Percentiles rank a stretch among this genome's conserved stretches.
Conservation (phyloP, 1,140 invertebrate species). For the Drosophila ogumai region DNA sequence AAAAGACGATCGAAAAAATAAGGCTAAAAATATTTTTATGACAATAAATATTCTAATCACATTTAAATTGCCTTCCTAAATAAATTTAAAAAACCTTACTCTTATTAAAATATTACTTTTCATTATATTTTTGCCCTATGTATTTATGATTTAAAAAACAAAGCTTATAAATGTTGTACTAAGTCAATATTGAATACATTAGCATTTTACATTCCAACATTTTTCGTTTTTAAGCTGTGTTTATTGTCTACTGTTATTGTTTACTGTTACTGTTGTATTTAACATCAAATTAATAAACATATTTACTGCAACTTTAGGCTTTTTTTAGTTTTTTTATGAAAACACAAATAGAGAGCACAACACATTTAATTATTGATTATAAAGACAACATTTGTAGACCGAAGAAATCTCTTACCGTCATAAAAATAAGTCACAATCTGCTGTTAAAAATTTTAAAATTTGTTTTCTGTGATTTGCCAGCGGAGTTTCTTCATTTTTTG, state of each 20-base stretch:
- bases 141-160: not conserved
- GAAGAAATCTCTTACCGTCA: constrained; percentile 7
- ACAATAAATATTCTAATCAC: too few species aligned
- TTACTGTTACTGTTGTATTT: too few species aligned
- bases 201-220: not conserved
- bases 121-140: too few species aligned
- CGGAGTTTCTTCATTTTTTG: constrained; percentile 65
- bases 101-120: too few species aligned
- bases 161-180: not conserved
- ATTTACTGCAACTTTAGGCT: not conserved
- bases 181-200: not conserved
- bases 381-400: not conserved
- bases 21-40: too few species aligned
- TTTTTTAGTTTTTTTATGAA: not conserved
- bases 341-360: not conserved
- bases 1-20: rapidly evolving
- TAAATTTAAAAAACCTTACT: not conserved
- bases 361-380: not conserved
- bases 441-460: not conserved
- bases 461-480: constrained; percentile 9
- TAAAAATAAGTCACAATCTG: not conserved
- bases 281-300: too few species aligned
- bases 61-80: not conserved
- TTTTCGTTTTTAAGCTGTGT: too few species aligned
- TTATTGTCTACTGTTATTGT: too few species aligned